phyloP scores from a whole-genome alignment of 35 echinoderm and acorn worm species.

The Chiridota heheva region DNA sequence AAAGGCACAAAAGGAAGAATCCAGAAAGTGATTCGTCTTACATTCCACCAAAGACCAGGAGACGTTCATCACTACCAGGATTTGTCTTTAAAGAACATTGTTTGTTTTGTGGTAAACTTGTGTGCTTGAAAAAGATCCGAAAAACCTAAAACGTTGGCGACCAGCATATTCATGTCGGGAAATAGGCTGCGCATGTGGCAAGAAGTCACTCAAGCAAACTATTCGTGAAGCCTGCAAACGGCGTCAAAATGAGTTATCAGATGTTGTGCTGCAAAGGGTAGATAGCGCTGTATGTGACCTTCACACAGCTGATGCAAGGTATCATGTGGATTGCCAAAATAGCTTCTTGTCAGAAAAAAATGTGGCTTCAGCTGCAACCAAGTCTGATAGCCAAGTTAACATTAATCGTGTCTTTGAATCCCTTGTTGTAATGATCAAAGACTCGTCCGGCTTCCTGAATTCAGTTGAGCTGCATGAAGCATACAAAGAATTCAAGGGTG shows the following conservation, averaged over 20 bases:
- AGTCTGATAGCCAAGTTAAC: no score
- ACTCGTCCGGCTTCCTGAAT: conserved; percentile 57
- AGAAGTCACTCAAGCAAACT: no score
- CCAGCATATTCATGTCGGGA: conserved; percentile 12
- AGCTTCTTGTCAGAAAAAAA: no score
- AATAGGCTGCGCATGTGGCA: no score
- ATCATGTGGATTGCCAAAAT: conserved; percentile 22
- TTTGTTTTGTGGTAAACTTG: conserved; percentile 48
- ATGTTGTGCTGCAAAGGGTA: not conserved
- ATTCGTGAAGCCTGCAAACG: conserved; percentile 3
- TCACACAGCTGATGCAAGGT: no score
- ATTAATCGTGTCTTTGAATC: no score
- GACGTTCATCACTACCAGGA: conserved; percentile 8
- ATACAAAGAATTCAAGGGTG: conserved; percentile 32
- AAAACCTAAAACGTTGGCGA: conserved; percentile 40
- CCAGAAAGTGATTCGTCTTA: no score
- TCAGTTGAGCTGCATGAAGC: conserved; percentile 49
- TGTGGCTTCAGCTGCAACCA: no score
- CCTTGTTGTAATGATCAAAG: no score
- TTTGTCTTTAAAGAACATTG: conserved; percentile 49
- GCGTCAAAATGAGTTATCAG: not conserved
- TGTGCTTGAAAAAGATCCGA: conserved; percentile 19
- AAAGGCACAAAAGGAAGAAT: no score
- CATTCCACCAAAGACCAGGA: conserved; percentile 2
- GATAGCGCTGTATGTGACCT: no score